These are phyloP conservation scores for Gallinago nigripennis DNA, from an alignment of 2,797 vertebrate genomes.

Conservation along the genomic window DNA sequence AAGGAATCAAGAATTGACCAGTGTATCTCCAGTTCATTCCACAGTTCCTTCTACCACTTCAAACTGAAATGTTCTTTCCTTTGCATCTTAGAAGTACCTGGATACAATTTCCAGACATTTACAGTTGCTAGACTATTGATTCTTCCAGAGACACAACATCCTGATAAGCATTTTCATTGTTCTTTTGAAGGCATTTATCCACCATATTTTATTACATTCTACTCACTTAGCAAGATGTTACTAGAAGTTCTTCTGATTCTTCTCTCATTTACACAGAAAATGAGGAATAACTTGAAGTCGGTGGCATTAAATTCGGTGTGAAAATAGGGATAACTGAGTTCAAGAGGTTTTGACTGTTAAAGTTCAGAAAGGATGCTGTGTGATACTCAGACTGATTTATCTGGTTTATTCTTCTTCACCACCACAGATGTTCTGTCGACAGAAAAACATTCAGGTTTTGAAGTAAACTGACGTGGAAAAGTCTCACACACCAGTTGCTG, in stretches of 20 bases:
- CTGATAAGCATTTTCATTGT: background rate
- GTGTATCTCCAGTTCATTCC: background rate
- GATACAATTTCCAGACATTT: background rate
- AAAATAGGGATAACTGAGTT: background rate
- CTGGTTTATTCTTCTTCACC: background rate
- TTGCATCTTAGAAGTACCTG: background rate
- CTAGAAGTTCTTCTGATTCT: background rate
- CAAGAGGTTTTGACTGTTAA: background rate
- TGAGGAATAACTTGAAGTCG: background rate
- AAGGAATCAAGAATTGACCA: background rate
- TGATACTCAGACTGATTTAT: background rate
- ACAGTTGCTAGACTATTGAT: background rate
- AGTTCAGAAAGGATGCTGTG: background rate
- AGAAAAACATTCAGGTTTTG: background rate
- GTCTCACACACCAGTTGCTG: background rate
- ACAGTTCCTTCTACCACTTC: background rate
- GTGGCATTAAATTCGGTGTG: background rate
- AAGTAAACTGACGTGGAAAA: background rate
- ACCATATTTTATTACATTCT: background rate
- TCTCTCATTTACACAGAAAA: background rate
- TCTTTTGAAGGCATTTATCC: background rate
- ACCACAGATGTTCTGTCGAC: background rate
- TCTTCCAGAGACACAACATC: background rate
- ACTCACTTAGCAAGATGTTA: background rate
- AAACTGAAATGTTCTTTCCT: background rate